Percentiles rank a stretch among this genome's conserved stretches.
Evolutionary conservation across 2,797 vertebrate species (phyloP).

Genomic region (Momotus momota): DNA sequence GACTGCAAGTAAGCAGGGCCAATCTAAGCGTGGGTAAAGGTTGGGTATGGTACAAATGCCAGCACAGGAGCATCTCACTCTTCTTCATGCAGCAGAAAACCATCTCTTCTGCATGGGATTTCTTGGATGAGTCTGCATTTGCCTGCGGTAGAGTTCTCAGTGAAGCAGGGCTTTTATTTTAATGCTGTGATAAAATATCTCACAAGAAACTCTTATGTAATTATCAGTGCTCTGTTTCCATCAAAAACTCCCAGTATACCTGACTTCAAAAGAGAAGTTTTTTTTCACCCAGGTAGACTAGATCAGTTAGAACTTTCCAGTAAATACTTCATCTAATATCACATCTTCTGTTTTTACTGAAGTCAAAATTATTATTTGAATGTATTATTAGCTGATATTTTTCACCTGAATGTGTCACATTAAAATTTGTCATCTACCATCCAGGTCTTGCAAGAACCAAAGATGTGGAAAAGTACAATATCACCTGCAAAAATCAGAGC

Average conservation of each 20-base stretch:
- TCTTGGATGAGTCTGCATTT: background rate
- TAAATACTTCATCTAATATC: background rate
- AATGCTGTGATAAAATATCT: background rate
- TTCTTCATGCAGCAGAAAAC: background rate
- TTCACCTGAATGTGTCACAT: background rate
- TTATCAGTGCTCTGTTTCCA: constrained; percentile 8
- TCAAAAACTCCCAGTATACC: background rate
- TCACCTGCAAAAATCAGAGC: background rate
- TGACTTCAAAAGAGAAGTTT: constrained; percentile 27
- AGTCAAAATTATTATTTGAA: constrained; percentile 9
- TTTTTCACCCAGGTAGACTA: background rate
- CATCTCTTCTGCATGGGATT: background rate
- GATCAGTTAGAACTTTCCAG: background rate
- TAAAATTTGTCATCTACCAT: background rate
- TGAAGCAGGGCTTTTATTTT: background rate
- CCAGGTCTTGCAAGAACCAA: background rate
- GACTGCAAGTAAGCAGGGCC: background rate
- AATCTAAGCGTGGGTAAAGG: background rate
- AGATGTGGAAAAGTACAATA: background rate
- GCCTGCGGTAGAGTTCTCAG: background rate
- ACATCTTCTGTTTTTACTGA: constrained; percentile 5
- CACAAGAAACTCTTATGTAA: background rate
- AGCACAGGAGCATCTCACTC: background rate
- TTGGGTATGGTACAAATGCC: background rate
- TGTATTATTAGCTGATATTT: background rate